These are phyloP conservation scores for Sclerurus mexicanus DNA, from an alignment of 2,113 vertebrate species.

Conservation along the genomic window DNA sequence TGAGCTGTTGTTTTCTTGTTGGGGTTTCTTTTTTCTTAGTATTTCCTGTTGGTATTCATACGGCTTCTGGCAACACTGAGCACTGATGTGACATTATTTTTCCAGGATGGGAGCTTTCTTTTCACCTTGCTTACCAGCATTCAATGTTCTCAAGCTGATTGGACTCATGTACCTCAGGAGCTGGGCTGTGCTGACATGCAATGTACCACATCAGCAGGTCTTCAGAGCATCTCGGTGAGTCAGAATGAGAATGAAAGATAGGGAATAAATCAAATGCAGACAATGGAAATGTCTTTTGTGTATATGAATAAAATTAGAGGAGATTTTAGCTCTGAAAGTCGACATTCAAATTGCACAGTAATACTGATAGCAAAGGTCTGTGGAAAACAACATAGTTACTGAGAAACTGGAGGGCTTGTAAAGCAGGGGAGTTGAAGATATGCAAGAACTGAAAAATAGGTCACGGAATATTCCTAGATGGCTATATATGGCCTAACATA, in stretches of 20 bases:
- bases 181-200: slow-evolving; percentile 97
- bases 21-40: rapidly evolving
- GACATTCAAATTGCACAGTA: neutral
- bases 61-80: neutral
- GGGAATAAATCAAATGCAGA: neutral
- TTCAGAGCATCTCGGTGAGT: slow-evolving; percentile 94
- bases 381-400: neutral
- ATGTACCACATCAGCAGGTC: slow-evolving; percentile 96
- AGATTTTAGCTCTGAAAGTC: neutral
- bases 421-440: neutral
- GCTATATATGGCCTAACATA: neutral
- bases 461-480: neutral
- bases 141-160: slow-evolving; percentile 94
- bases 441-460: neutral
- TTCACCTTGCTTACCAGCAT: slow-evolving; percentile 95
- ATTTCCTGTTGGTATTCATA: neutral
- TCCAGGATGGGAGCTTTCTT: slow-evolving; percentile 98
- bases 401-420: neutral
- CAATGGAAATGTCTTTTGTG: neutral
- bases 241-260: neutral
- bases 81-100: neutral
- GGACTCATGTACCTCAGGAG: slow-evolving; percentile 98
- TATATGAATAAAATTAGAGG: neutral
- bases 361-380: neutral
- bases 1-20: neutral